A percentile compares a stretch with the other conserved stretches of the same genome.
Evolutionary conservation across 2,113 vertebrate species (phyloP).

Genomic region (Bubo bubo): DNA sequence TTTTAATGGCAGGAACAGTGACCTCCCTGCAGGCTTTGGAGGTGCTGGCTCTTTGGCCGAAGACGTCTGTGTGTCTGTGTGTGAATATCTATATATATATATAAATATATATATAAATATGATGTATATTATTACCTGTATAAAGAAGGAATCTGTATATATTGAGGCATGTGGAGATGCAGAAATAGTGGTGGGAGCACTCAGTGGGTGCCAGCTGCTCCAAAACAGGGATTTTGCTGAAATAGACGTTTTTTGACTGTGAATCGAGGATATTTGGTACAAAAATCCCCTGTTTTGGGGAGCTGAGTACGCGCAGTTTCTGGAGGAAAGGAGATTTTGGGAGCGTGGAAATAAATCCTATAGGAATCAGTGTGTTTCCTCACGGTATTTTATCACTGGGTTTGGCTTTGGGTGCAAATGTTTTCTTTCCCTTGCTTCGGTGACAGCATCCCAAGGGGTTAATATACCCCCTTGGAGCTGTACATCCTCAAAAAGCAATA

Average conservation of each 20-base stretch:
- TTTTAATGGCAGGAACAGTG: not conserved
- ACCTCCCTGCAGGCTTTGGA: not conserved
- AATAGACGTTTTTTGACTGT: not conserved
- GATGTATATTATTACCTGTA: conserved; percentile 77
- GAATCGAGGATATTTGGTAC: not conserved
- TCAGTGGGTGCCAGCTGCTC: not conserved
- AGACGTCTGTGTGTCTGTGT: conserved; percentile 22
- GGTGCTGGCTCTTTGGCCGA: not conserved
- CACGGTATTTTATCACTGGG: not conserved
- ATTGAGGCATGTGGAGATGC: conserved; percentile 57
- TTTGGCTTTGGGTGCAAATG: not conserved
- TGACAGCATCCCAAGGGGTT: rapidly evolving
- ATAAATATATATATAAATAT: conserved; percentile 47
- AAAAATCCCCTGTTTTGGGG: not conserved
- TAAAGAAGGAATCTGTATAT: conserved; percentile 80
- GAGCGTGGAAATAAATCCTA: conserved; percentile 5
- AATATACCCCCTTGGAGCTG: not conserved
- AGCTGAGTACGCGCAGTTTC: not conserved
- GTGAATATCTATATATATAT: conserved; percentile 62
- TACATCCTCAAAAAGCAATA: not conserved
- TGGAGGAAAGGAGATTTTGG: not conserved
- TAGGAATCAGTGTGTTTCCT: not conserved
- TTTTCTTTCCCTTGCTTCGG: not conserved
- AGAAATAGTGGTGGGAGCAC: not conserved
- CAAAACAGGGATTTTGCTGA: not conserved